Base-by-base conservation (phyloP, 1,140 invertebrate genomes). In the Tetramorium simillimum region DNA sequence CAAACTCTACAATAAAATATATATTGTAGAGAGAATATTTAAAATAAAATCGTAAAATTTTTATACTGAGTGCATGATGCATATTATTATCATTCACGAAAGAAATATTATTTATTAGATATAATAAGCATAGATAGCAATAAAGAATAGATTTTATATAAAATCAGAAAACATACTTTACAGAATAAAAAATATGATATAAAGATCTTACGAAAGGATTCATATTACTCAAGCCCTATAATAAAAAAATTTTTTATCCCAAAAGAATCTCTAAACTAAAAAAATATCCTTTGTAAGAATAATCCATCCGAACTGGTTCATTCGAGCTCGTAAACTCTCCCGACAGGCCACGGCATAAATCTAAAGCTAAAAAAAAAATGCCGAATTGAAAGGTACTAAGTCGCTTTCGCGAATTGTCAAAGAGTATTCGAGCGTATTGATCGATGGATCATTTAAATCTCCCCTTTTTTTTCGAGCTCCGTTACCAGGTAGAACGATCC, bases 351-450 rank as follows among this genome's bases (percentile, higher is more conserved):
- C 37, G 43, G 37, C 43, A 10, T 72, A 58, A 73, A 72, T 33
- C 51, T 28, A 14, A 12, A 67, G 56, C 21, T 72, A 33, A 70
- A 63, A 80, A 65, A 82, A 69, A 70, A 80, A 80, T 5, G 4
- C 12, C 40, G 16, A 37, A 40, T 43, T 28, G 78, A 82, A 72
- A 72, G 67, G 18, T 33, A 58, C 16, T 43, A 82, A 58, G 51
- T 82, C 65, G 65, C 21, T 72, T 67, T 73, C 12, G 51, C 43
- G 51, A 72, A 72, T 82, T 73, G 67, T 72, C 37, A 51, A 58
- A 72, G 24, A 33, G 51, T 43, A 49, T 72, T 18, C 51, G 18
- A 0, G 21, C 67, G 67, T 24, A 58, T 24, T 43, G 21, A 56
- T 58, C 21, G 67, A 56, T 72, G 24, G 67, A 72, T 72, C 78